Base-by-base conservation (phyloP, 2,888 invertebrate species). In the Anthophora plumipes region DNA sequence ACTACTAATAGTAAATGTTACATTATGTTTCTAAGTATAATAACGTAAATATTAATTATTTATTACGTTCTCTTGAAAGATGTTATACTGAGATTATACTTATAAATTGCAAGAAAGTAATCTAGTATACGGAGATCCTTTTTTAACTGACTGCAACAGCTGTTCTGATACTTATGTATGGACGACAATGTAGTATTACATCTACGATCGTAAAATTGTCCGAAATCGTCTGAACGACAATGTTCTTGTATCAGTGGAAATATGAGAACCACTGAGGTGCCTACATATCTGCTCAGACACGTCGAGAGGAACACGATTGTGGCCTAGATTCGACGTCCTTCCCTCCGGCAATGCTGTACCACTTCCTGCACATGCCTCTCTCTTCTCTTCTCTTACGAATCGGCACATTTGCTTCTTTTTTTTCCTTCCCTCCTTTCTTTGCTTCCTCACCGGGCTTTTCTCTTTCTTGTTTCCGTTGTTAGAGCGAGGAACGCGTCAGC, bases 251-350 rank as follows among this genome's bases (percentile, higher is more conserved):
- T 25, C 4, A 43, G 22, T 37, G 2, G 14, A 6, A 46, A 9
- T 14, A 25, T 50, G 80, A 64, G 73, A 69, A 52, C 66, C 63
- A 37, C 48, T 60, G 60, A 22, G 20, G n/a, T 48, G 43, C 61
- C 83, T 63, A 68, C 55, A 61, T 57, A 64, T 78, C 50, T 11
- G 9, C 52, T 43, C 39, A 68, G 59, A 69, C 69, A 77, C 12
- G 64, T 67, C 64, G 69, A 59, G 77, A 73, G 64, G 70, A 70
- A 77, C 79, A 64, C 79, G 86, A 87, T 85, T 84, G 85, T 89
- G 91, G 87, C 92, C 92, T 92, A 93, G 91, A 91, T 93, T 91
- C 87, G 88, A 84, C 92, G 93, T 92, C 92, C 92, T 93, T 93
- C 93, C 93, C 92, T 89, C 87, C 91, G 92, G 92, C 93, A 93